Evolutionary conservation across 2,113 vertebrate species (phyloP).

Genomic region (Erythrocercus mccallii): DNA sequence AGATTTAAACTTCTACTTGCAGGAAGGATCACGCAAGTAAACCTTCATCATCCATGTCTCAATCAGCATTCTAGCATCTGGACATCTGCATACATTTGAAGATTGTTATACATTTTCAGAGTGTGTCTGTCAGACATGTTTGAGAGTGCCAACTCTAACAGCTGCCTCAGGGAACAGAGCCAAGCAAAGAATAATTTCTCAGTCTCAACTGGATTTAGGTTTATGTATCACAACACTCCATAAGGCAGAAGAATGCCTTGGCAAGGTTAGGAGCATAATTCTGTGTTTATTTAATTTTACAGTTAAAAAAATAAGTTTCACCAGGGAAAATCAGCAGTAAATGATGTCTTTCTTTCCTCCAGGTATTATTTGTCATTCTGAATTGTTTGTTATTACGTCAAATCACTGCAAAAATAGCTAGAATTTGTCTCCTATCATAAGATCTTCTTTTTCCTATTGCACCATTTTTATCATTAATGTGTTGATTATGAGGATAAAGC

Average conservation of each 20-base stretch:
- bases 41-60: neutral
- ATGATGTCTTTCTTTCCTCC: neutral
- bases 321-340: neutral
- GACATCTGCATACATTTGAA: slow-evolving; percentile 14
- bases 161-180: neutral
- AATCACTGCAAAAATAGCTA: neutral
- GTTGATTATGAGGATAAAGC: neutral
- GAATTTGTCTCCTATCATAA: neutral
- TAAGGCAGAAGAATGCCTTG: neutral
- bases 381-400: neutral
- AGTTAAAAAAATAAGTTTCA: neutral
- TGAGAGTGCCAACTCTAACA: neutral
- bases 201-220: neutral
- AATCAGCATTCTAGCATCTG: neutral
- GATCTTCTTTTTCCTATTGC: neutral
- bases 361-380: neutral
- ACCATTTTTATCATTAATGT: neutral
- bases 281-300: neutral
- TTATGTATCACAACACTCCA: neutral
- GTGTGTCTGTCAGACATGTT: neutral
- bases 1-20: neutral
- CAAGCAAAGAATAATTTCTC: slow-evolving; percentile 1
- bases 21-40: neutral
- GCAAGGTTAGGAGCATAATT: neutral
- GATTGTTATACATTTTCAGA: neutral